Conservation (phyloP, 2,797 vertebrate genomes). For the Chloroceryle inda region DNA sequence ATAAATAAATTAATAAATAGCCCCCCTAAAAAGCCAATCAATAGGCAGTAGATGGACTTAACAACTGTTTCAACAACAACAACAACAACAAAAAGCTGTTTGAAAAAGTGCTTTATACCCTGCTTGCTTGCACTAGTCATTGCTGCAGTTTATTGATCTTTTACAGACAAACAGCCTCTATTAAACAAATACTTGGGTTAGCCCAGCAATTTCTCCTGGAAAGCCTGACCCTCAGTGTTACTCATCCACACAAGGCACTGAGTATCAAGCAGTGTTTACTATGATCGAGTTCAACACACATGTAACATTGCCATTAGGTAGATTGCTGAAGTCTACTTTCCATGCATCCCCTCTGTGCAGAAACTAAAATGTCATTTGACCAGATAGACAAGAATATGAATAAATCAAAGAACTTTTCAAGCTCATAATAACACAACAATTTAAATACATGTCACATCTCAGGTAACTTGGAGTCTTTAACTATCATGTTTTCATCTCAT, state of each 20-base stretch:
- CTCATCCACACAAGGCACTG: not conserved
- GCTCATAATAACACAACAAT: not conserved
- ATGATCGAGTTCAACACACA: not conserved
- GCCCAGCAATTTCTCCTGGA: slow-evolving; percentile 30
- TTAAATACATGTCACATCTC: not conserved
- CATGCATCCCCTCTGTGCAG: not conserved
- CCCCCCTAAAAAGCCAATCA: slow-evolving; percentile 39
- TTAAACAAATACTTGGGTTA: slow-evolving; percentile 41
- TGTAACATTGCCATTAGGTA: not conserved
- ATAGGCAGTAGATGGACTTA: slow-evolving; percentile 47
- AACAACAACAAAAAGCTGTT: not conserved
- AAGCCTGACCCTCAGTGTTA: not conserved
- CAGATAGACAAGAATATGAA: not conserved
- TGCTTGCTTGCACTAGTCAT: slow-evolving; percentile 12
- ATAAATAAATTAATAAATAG: slow-evolving; percentile 62
- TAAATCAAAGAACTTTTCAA: not conserved
- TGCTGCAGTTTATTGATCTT: slow-evolving; percentile 59
- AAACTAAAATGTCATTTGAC: not conserved
- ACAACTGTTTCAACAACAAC: slow-evolving; percentile 38
- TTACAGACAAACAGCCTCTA: slow-evolving; percentile 43
- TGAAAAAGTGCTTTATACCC: slow-evolving; percentile 56
- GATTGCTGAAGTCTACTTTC: not conserved
- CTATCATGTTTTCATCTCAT: not conserved
- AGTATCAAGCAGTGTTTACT: not conserved
- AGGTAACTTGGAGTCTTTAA: not conserved